Evolutionary conservation across 2,113 vertebrate genomes (phyloP).

Genomic region (Holacanthus passer): DNA sequence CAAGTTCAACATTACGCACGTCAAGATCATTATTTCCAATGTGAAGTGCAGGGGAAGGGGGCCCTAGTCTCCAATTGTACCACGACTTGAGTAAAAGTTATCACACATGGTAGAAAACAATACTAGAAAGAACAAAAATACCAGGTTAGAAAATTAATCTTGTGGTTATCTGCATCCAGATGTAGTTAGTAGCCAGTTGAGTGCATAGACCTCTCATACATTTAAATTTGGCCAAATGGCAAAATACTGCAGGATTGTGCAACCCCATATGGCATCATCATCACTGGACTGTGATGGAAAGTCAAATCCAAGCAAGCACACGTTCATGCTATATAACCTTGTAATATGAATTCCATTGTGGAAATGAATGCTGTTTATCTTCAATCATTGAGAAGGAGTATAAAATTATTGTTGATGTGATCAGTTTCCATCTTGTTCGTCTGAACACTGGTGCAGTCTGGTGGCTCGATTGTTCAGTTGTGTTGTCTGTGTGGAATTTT

Average conservation of each 20-base stretch:
- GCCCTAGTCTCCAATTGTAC: too few species aligned
- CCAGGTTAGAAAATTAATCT: background rate
- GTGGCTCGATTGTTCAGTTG: background rate
- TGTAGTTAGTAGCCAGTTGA: background rate
- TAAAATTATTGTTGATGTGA: background rate
- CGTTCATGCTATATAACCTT: background rate
- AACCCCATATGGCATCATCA: background rate
- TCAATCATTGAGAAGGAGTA: background rate
- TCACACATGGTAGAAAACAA: background rate
- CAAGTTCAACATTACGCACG: background rate
- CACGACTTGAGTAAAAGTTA: too few species aligned
- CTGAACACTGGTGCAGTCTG: background rate
- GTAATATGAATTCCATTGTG: background rate
- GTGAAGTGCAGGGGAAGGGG: background rate
- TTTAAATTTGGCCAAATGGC: background rate
- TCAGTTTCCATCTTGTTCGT: background rate
- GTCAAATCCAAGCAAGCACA: background rate
- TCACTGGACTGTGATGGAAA: background rate
- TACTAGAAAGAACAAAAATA: background rate
- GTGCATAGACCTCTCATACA: background rate
- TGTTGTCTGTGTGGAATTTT: background rate
- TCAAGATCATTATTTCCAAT: conserved; percentile 15
- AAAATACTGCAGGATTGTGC: background rate
- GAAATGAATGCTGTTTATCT: background rate
- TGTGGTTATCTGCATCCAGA: background rate